Base-by-base conservation (phyloP, 64 coral and sea anemone genomes). In the Montipora sp. region DNA sequence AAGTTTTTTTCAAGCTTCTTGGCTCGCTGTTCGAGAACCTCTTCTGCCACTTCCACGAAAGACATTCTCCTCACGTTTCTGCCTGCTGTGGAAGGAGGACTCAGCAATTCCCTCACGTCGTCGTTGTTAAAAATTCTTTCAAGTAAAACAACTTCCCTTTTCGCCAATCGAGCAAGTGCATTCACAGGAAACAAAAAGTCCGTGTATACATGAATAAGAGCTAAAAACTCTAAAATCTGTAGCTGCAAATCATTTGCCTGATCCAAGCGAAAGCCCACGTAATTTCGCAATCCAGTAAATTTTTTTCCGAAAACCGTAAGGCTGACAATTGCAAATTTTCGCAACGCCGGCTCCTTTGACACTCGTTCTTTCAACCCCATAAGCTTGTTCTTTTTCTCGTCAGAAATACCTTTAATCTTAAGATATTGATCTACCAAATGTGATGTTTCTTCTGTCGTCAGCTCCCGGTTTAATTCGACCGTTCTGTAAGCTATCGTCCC, bases 11-110 rank as follows among this genome's bases (percentile, higher is more conserved):
- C 19, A 22, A 3, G 18, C 43, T 20, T 78, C 21, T 48, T 68
- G 0, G 94, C 90, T 84, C 57, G 86, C 53, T 92, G 90, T 24
- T 75, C 51, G 16, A 96, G 90, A 21, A 96, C 63, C 77, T 96
- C 94, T 57, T 96, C 90, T 58, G 90, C 94, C 55, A 96, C 94
- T 72, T 96, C 94, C 75, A 89, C 84, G 55, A 96, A 96, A 44
- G 94, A 96, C 2, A 96, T 96, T 27, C 94, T 86, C 11, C 94
- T 88, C 1, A 78, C 47, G 55, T 96, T 92, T 66, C 48, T 92
- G 47, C 68, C 90, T 4, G 65, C 80, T 14, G 78, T 70, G 20
- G 68, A 79, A 12, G 71, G 78, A 50, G 94, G 94, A 44, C 94
- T 96, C 8, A 96, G 80, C 24, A 96, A 79, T 27, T 96, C 94